phyloP scores from a whole-genome alignment of 2,113 vertebrate species.

The Anseranas semipalmata region DNA sequence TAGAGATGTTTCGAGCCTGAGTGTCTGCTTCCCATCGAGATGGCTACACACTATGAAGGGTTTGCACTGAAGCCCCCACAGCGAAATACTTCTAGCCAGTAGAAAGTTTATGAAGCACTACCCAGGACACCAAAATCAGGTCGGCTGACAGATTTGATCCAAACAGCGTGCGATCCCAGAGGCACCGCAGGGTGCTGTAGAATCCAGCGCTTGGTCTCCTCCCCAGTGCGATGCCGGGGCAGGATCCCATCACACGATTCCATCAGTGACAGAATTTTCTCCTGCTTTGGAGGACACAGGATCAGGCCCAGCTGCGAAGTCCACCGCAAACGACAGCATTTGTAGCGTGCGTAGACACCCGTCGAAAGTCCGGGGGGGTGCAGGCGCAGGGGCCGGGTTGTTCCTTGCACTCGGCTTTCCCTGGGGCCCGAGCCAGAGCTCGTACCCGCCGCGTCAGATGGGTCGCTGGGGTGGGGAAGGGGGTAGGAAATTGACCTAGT shows the following conservation, averaged over 20 bases:
- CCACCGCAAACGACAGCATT: background rate
- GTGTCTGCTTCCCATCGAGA: background rate
- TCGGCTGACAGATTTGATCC: background rate
- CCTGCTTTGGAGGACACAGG: background rate
- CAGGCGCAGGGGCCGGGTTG: rapidly evolving
- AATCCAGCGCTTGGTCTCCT: background rate
- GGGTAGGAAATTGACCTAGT: slow-evolving; percentile 46
- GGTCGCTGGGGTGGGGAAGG: background rate
- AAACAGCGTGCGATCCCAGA: background rate
- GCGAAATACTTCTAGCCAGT: background rate
- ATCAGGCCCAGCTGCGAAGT: background rate
- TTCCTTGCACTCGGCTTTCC: background rate
- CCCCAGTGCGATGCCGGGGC: background rate
- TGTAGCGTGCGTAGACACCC: background rate
- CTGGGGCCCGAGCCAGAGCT: background rate
- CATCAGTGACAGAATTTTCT: background rate
- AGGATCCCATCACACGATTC: background rate
- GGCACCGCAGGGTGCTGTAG: background rate
- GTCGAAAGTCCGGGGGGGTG: background rate
- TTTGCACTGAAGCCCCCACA: background rate
- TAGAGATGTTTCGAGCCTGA: background rate
- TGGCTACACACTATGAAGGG: background rate
- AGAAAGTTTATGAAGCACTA: background rate
- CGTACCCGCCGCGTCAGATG: background rate
- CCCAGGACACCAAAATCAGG: background rate